Evolutionary conservation across 2,797 vertebrate species (phyloP).

Genomic region (Antrozous pallidus): DNA sequence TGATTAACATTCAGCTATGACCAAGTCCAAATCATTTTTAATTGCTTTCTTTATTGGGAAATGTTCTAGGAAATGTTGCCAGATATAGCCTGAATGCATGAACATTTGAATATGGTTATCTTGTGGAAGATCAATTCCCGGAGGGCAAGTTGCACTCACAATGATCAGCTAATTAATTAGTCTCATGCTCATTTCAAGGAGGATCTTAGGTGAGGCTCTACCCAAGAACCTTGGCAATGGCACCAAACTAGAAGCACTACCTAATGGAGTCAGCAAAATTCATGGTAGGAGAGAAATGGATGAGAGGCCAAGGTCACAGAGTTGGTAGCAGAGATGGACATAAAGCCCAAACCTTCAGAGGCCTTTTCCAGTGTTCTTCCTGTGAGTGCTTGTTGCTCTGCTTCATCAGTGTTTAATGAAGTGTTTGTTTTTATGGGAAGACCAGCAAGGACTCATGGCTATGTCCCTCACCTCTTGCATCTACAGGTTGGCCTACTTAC

Average conservation of each 20-base stretch:
- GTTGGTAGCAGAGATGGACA: not conserved
- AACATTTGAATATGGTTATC: not conserved
- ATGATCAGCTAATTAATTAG: not conserved
- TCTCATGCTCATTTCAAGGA: not conserved
- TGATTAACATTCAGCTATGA: not conserved
- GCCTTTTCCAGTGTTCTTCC: not conserved
- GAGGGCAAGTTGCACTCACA: not conserved
- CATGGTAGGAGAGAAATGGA: not conserved
- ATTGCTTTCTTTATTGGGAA: conserved; percentile 7
- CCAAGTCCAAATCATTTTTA: not conserved
- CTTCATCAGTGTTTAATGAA: not conserved
- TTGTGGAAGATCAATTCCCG: not conserved
- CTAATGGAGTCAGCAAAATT: not conserved
- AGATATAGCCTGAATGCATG: not conserved
- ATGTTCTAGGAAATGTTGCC: not conserved
- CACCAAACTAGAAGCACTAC: not conserved
- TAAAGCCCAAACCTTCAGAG: not conserved
- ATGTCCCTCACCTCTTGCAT: not conserved
- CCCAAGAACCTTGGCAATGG: not conserved
- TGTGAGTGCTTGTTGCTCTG: not conserved
- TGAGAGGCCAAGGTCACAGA: not conserved
- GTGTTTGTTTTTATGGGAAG: not conserved
- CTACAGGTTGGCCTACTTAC: not conserved
- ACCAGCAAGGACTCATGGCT: not conserved
- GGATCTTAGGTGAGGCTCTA: not conserved